These are phyloP conservation scores for Lerista edwardsae DNA, from an alignment of 2,797 vertebrate genomes.

Conservation along the genomic window DNA sequence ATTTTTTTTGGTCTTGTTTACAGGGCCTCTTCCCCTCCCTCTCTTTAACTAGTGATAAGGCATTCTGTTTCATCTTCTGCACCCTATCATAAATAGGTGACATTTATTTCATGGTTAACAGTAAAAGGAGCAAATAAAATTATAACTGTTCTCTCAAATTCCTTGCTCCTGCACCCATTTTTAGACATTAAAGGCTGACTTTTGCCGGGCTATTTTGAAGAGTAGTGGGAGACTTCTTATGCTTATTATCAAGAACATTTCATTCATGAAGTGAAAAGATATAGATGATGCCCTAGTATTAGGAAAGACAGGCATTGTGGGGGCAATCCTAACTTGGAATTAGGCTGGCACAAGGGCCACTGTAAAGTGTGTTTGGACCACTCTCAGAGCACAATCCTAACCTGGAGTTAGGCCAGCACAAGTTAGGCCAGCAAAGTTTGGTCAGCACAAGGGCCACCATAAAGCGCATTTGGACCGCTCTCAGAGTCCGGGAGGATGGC, in stretches of 20 bases:
- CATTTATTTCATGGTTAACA: conserved; percentile 8
- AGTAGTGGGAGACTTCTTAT: neutral
- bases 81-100: conserved; percentile 5
- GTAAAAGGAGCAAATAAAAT: conserved; percentile 10
- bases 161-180: neutral
- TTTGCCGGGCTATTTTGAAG: conserved; percentile 4
- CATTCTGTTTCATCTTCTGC: conserved; percentile 3
- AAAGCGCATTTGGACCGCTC: no score
- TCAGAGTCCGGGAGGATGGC: no score
- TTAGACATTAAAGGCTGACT: neutral
- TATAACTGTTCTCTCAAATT: conserved; percentile 5
- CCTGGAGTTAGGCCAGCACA: no score
- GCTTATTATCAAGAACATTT: neutral
- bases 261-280: neutral
- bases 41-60: neutral
- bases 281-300: neutral
- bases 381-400: no score
- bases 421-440: no score
- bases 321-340: no score
- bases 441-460: no score
- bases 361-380: no score
- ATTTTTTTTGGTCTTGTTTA: conserved; percentile 2
- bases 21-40: neutral
- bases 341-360: no score
- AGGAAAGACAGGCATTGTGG: neutral